Percentiles rank a stretch among this genome's conserved stretches.
These are phyloP conservation scores for Podabrus alpinus DNA, from an alignment of 2,888 invertebrate genomes.

Conservation along the genomic window DNA sequence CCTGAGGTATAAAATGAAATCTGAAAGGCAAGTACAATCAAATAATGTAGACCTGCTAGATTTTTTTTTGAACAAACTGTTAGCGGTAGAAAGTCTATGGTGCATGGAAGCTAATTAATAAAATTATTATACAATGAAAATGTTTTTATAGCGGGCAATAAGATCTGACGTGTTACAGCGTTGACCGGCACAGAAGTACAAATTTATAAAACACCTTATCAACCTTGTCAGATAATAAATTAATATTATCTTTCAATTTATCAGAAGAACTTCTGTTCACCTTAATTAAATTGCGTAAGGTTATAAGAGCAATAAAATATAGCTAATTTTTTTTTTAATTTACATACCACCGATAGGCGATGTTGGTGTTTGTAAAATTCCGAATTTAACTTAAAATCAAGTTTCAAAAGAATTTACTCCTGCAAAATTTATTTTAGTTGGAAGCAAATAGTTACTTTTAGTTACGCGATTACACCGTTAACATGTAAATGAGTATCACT, in stretches of 20 bases:
- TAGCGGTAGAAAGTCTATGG: background rate
- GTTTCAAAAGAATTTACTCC: background rate
- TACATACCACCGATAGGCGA: background rate
- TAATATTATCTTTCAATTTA: slow-evolving; percentile 26
- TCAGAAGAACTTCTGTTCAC: slow-evolving; percentile 21
- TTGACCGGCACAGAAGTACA: slow-evolving; percentile 14
- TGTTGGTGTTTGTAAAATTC: background rate
- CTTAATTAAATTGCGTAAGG: slow-evolving; percentile 27
- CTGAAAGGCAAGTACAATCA: slow-evolving; percentile 5
- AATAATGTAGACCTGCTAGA: background rate
- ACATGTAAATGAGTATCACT: background rate
- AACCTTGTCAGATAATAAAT: slow-evolving; percentile 21
- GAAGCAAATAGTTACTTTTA: background rate
- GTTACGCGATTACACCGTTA: background rate
- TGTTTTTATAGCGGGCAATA: background rate
- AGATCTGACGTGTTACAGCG: slow-evolving; percentile 3
- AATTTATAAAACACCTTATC: slow-evolving; percentile 21
- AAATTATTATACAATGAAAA: background rate
- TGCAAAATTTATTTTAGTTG: background rate
- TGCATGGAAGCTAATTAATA: background rate
- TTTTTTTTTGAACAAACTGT: background rate
- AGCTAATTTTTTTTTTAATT: slow-evolving; percentile 9
- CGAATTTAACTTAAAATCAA: background rate
- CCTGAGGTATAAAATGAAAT: slow-evolving; percentile 8
- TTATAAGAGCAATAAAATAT: slow-evolving; percentile 21